Percentiles rank a stretch among this genome's conserved stretches.
These are phyloP conservation scores for Sebastes kiyomatsui DNA, from an alignment of 2,797 vertebrate species.

Conservation along the genomic window DNA sequence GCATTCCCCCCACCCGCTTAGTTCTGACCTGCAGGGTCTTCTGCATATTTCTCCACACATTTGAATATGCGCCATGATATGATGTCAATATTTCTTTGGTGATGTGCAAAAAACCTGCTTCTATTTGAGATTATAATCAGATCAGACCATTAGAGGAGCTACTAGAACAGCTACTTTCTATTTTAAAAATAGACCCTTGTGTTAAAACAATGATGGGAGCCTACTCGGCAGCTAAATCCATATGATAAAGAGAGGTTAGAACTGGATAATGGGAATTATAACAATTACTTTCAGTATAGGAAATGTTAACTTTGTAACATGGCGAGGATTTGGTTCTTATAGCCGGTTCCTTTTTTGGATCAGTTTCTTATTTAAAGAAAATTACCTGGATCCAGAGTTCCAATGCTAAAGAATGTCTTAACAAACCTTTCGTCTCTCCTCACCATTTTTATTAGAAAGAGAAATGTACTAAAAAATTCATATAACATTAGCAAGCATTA, in stretches of 20 bases:
- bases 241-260: background rate
- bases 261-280: background rate
- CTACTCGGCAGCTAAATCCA: background rate
- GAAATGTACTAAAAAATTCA: background rate
- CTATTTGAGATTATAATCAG: background rate
- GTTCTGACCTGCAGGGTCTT: background rate
- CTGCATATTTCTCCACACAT: background rate
- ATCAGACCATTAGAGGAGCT: background rate
- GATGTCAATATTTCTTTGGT: background rate
- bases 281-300: background rate
- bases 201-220: constrained; percentile 3
- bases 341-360: background rate
- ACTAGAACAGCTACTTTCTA: background rate
- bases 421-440: background rate
- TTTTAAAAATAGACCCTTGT: background rate
- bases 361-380: background rate
- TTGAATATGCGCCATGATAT: background rate
- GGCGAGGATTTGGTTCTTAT: background rate
- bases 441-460: background rate
- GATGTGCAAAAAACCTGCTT: background rate
- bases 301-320: background rate
- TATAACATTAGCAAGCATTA: background rate
- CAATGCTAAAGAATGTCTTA: background rate
- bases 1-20: background rate
- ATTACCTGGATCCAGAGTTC: background rate